Evolutionary conservation across 2,888 invertebrate genomes (phyloP).

Genomic region (Helleia helle): DNA sequence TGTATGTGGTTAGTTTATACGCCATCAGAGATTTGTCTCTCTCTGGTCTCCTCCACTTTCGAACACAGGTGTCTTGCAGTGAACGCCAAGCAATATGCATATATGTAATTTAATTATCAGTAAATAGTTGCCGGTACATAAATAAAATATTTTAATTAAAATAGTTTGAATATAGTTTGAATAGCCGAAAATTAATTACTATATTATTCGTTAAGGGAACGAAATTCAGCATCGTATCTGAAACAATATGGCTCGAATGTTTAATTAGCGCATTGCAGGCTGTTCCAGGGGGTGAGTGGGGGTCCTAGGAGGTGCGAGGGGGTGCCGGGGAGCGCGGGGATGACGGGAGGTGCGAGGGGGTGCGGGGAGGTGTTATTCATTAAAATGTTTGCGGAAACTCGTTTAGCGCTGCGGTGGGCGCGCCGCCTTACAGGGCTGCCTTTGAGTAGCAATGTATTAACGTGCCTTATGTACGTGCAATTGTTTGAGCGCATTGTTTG

Average conservation of each 20-base stretch:
- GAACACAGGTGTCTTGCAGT: too few relatives aligned
- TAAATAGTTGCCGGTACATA: too few relatives aligned
- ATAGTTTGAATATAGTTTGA: neutral
- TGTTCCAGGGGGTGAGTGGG: slow-evolving; percentile 26
- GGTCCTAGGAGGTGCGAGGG: slow-evolving; percentile 37
- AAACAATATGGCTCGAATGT: slow-evolving; percentile 71
- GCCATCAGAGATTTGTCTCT: too few relatives aligned
- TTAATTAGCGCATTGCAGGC: slow-evolving; percentile 70
- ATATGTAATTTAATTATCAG: too few relatives aligned
- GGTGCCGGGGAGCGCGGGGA: slow-evolving; percentile 26
- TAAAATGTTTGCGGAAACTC: slow-evolving; percentile 74
- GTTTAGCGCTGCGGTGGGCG: slow-evolving; percentile 67
- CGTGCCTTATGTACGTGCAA: slow-evolving; percentile 1
- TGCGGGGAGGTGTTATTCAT: slow-evolving; percentile 65
- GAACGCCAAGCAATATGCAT: too few relatives aligned
- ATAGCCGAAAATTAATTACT: slow-evolving; percentile 28
- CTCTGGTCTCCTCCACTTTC: too few relatives aligned
- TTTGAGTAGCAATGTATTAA: slow-evolving; percentile 17
- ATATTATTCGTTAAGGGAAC: slow-evolving; percentile 33
- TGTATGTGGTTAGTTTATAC: too few relatives aligned
- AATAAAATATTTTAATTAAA: slow-evolving; percentile 20
- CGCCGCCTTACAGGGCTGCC: slow-evolving; percentile 30
- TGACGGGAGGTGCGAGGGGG: slow-evolving; percentile 26
- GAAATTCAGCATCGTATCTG: slow-evolving; percentile 53
- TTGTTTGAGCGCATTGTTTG: neutral